These are phyloP conservation scores for Cephus rjabovi DNA, from an alignment of 2,888 invertebrate genomes.

Conservation along the genomic window DNA sequence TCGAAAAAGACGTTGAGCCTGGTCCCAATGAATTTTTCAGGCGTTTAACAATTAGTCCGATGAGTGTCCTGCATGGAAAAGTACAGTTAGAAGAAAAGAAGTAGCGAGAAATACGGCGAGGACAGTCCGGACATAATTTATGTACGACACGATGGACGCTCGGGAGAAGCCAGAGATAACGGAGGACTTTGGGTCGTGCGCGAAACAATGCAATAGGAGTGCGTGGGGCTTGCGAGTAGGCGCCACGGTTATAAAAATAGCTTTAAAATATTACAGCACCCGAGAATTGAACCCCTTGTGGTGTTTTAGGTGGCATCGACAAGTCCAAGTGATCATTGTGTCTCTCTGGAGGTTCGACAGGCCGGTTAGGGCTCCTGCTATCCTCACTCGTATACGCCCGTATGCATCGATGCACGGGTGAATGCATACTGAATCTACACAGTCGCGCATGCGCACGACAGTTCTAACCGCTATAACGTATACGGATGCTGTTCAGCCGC, in stretches of 20 bases:
- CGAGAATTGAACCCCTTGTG: conserved; percentile 32
- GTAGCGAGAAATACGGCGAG: too few relatives aligned
- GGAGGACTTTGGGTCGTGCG: background rate
- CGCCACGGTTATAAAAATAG: conserved; percentile 42
- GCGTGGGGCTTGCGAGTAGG: conserved; percentile 33
- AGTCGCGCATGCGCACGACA: conserved; percentile 3
- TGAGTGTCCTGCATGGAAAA: too few relatives aligned
- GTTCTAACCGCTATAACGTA: conserved; percentile 2
- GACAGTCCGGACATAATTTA: too few relatives aligned
- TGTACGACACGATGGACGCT: background rate
- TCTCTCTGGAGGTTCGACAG: background rate
- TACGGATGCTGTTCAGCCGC: conserved; percentile 34
- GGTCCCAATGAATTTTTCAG: too few relatives aligned
- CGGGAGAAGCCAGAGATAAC: background rate
- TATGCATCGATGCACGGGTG: background rate
- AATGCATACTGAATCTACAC: background rate
- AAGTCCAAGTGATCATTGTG: too few relatives aligned
- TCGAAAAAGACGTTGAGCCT: too few relatives aligned
- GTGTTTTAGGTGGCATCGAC: too few relatives aligned
- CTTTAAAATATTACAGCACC: conserved; percentile 52
- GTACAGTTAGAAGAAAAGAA: too few relatives aligned
- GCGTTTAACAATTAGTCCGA: too few relatives aligned
- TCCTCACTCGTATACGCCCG: background rate
- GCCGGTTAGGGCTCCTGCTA: background rate
- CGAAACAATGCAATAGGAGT: conserved; percentile 30